These are phyloP conservation scores for Ooceraea biroi DNA, from an alignment of 1,140 invertebrate species.

Conservation along the genomic window DNA sequence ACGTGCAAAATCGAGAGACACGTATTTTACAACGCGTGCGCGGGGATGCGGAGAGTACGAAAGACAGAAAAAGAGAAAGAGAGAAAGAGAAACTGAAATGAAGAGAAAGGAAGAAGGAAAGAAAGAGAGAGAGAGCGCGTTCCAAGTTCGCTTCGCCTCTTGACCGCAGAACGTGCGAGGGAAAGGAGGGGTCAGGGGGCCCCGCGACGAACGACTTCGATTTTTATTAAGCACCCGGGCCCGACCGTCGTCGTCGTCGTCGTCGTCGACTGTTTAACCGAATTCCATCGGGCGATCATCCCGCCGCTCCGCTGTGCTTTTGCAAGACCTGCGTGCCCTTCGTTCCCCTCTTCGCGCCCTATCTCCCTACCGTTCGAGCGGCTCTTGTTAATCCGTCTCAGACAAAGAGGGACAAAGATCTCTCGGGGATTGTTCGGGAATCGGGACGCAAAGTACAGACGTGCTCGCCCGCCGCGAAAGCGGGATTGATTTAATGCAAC, in stretches of 20 bases:
- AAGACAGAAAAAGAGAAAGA: not conserved
- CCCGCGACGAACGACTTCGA: conserved; percentile 68
- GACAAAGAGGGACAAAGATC: not conserved
- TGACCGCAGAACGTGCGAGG: conserved; percentile 65
- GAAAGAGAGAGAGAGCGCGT: conserved; percentile 33
- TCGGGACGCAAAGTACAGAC: not conserved
- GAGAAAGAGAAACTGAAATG: too few species aligned
- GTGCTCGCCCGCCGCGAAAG: conserved; percentile 6
- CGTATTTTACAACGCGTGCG: conserved; percentile 56
- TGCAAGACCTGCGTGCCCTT: conserved; percentile 28
- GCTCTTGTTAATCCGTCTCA: not conserved
- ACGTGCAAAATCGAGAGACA: conserved; percentile 61
- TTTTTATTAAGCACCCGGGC: conserved; percentile 77
- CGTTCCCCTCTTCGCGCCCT: conserved; percentile 5
- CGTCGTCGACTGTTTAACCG: conserved; percentile 73
- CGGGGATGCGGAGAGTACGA: conserved; percentile 31
- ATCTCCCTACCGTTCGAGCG: conserved; percentile 7
- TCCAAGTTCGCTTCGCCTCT: conserved; percentile 49
- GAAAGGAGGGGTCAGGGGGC: conserved; percentile 5
- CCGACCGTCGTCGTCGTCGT: conserved; percentile 67
- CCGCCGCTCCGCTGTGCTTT: conserved; percentile 64
- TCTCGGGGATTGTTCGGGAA: not conserved
- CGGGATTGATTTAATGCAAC: conserved; percentile 44
- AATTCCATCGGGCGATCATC: conserved; percentile 76
- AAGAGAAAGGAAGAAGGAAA: not conserved